Base-by-base conservation (phyloP, 2,888 invertebrate genomes). In the Chloroclysta siterata region DNA sequence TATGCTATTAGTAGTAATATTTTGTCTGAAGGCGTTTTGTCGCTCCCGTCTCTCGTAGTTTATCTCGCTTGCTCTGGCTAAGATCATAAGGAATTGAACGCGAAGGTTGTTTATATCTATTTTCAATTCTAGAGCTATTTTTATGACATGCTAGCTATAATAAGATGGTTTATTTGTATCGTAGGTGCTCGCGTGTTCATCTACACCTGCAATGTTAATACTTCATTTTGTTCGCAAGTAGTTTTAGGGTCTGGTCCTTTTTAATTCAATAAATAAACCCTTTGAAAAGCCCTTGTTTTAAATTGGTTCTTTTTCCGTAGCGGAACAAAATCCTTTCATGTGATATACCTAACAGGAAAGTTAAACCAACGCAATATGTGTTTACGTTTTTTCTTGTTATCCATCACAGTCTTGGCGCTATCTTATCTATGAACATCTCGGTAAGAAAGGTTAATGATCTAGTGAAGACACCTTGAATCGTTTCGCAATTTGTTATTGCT, bases 121-220 rank as follows among this genome's bases (percentile, higher is more conserved):
- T 71, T 71, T 60, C 53, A 63, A 68, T 52, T 65, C 53, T 36
- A 6, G 57, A 55, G 68, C 66, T 71, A 71, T 71, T 68, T 71
- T 69, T 65, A 66, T 57, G 44, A 48, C 58, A 51, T 60, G 63
- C 42, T 64, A 65, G 58, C 54, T 68, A 67, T 67, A 68, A 63
- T 56, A 61, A 54, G 54, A 61, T 46, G 54, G 61, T 69, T 63
- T 60, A 61, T 53, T 63, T 65, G 58, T 56, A 58, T 62, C 59
- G 60, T 51, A 60, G 52, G 66, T 64, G 66, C 65, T 63, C 54
- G 71, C 63, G 64, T 53, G 47, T 52, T 55, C 54, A 63, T 55
- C 39, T 54, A 1, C 33, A 33, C 33, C 33, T 22, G 3, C 33
- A 33, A 8, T 6, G 5, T 33, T 33, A 33, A 33, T 33, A 33